phyloP scores from a whole-genome alignment of 2,888 invertebrate genomes.

The Pammene aurita region DNA sequence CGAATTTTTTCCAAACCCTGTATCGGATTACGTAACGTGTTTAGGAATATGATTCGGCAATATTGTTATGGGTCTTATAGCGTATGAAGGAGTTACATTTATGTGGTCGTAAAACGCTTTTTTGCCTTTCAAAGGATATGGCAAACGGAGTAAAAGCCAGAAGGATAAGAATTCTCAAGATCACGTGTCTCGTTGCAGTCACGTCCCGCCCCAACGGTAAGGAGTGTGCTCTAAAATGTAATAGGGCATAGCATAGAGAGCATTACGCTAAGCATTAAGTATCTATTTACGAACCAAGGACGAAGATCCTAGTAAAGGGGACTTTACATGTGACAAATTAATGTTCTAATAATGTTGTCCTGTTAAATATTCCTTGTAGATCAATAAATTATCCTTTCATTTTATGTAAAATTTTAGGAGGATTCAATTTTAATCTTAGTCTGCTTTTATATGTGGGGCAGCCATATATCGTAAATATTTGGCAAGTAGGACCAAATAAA shows the following conservation, averaged over 20 bases:
- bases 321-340: background rate
- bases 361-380: too few species aligned
- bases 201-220: constrained; percentile 30
- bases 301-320: constrained; percentile 45
- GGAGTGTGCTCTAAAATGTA: constrained; percentile 37
- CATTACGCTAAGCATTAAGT: constrained; percentile 41
- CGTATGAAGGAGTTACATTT: constrained; percentile 20
- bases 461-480: too few species aligned
- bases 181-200: constrained; percentile 37
- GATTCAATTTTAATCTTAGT: too few species aligned
- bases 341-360: background rate
- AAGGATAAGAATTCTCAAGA: constrained; percentile 32
- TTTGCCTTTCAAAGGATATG: constrained; percentile 20
- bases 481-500: too few species aligned
- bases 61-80: constrained; percentile 16
- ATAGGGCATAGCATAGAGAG: constrained; percentile 36
- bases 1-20: constrained; percentile 9
- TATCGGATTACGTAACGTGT: constrained; percentile 9
- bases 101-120: constrained; percentile 32
- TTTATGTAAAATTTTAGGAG: too few species aligned
- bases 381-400: too few species aligned
- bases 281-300: constrained; percentile 54
- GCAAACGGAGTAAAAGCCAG: constrained; percentile 21
- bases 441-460: too few species aligned
- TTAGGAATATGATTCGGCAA: constrained; percentile 16